phyloP scores from a whole-genome alignment of 2,888 invertebrate species.

The Ochropacha duplaris region DNA sequence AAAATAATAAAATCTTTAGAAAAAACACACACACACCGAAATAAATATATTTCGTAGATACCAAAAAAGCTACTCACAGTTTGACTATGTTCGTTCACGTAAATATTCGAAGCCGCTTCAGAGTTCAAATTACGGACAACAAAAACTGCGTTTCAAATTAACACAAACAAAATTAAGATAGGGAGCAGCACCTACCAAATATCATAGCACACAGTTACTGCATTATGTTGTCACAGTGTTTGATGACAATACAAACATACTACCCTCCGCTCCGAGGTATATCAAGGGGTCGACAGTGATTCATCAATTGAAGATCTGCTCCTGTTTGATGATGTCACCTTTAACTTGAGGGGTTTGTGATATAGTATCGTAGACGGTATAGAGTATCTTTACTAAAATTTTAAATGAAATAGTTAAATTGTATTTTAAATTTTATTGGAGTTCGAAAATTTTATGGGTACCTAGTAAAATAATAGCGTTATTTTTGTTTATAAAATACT shows the following conservation, averaged over 20 bases:
- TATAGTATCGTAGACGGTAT: slow-evolving; percentile 22
- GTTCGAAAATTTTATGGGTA: too few relatives aligned
- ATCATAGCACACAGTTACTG: slow-evolving; percentile 38
- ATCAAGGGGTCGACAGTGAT: slow-evolving; percentile 42
- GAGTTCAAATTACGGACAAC: background rate
- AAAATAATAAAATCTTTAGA: too few relatives aligned
- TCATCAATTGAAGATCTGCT: slow-evolving; percentile 46
- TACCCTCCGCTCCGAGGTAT: slow-evolving; percentile 17
- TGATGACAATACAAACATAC: slow-evolving; percentile 48
- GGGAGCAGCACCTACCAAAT: slow-evolving; percentile 20
- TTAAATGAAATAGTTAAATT: too few relatives aligned
- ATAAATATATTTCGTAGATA: too few relatives aligned
- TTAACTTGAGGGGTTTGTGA: slow-evolving; percentile 27
- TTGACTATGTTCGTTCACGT: too few relatives aligned
- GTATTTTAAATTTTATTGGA: too few relatives aligned
- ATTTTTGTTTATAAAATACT: too few relatives aligned
- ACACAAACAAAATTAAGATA: background rate
- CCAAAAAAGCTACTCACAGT: too few relatives aligned
- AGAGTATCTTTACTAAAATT: background rate
- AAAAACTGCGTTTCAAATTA: background rate
- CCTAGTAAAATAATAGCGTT: too few relatives aligned
- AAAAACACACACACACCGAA: too few relatives aligned
- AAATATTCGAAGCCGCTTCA: too few relatives aligned
- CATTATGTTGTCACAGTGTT: slow-evolving; percentile 47
- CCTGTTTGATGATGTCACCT: slow-evolving; percentile 37